Conservation (phyloP, 2,113 vertebrate species). For the Neofelis nebulosa region DNA sequence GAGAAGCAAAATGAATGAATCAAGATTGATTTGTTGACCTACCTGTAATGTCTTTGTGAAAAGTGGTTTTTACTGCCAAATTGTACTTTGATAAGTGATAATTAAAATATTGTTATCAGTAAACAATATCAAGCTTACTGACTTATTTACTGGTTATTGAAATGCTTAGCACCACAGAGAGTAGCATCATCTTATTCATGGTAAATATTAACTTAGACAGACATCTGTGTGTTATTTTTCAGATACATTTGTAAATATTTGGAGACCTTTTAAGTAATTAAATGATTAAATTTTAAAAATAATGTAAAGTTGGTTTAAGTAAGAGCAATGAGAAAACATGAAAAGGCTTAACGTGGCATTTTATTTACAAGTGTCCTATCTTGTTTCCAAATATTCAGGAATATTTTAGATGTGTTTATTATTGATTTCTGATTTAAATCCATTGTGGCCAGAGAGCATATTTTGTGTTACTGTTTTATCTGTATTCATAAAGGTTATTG, state of each 20-base stretch:
- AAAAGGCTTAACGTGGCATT: background rate
- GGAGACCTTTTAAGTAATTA: background rate
- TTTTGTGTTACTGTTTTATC: background rate
- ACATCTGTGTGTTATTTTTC: background rate
- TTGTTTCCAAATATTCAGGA: background rate
- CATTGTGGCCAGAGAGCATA: background rate
- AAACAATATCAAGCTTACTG: background rate
- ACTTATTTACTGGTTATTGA: background rate
- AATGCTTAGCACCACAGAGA: background rate
- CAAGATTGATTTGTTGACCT: background rate
- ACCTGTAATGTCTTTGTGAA: background rate
- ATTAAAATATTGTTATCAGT: constrained; percentile 31
- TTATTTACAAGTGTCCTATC: background rate
- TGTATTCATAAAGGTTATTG: background rate
- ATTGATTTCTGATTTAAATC: background rate
- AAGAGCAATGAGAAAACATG: background rate
- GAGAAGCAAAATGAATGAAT: constrained; percentile 60
- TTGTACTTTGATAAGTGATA: background rate
- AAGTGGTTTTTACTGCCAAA: background rate
- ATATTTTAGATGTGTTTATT: background rate
- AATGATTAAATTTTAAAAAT: background rate
- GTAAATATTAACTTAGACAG: background rate
- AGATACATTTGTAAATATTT: background rate
- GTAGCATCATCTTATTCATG: background rate
- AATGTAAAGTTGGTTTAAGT: background rate